Evolutionary conservation across 2,888 invertebrate genomes (phyloP).

Genomic region (Amblyjoppa proteus): DNA sequence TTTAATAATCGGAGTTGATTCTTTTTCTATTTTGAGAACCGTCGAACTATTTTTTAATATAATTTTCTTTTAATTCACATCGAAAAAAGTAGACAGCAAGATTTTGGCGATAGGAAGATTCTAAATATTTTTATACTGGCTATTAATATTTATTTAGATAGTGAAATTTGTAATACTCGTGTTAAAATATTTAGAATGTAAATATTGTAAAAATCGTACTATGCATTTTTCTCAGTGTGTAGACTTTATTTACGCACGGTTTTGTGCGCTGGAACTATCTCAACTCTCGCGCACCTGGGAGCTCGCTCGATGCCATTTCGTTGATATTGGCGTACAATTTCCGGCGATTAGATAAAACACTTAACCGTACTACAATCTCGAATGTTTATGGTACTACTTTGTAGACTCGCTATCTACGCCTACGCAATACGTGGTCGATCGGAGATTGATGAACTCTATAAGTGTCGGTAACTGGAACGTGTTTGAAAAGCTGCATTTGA

Average conservation of each 20-base stretch:
- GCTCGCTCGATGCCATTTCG: background rate
- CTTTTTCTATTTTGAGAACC: background rate
- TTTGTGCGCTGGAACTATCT: background rate
- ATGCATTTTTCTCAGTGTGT: background rate
- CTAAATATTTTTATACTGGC: too few species aligned
- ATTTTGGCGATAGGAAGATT: too few species aligned
- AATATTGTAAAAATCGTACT: background rate
- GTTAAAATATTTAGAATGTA: too few species aligned
- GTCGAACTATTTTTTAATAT: too few species aligned
- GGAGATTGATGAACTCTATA: slow-evolving; percentile 39
- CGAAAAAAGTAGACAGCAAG: too few species aligned
- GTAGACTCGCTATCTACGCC: background rate
- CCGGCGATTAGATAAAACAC: slow-evolving; percentile 38
- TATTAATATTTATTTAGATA: too few species aligned
- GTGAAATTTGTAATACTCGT: too few species aligned
- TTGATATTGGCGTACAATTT: background rate
- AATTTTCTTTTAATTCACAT: too few species aligned
- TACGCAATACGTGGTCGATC: slow-evolving; percentile 7
- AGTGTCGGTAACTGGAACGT: slow-evolving; percentile 15
- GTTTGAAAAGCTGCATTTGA: background rate
- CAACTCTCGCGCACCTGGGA: background rate
- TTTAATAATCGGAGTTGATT: background rate
- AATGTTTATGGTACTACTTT: background rate
- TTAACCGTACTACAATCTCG: background rate
- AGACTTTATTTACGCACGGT: background rate